phyloP scores from a whole-genome alignment of 2,797 vertebrate species.

The Zenarchopterus dispar region DNA sequence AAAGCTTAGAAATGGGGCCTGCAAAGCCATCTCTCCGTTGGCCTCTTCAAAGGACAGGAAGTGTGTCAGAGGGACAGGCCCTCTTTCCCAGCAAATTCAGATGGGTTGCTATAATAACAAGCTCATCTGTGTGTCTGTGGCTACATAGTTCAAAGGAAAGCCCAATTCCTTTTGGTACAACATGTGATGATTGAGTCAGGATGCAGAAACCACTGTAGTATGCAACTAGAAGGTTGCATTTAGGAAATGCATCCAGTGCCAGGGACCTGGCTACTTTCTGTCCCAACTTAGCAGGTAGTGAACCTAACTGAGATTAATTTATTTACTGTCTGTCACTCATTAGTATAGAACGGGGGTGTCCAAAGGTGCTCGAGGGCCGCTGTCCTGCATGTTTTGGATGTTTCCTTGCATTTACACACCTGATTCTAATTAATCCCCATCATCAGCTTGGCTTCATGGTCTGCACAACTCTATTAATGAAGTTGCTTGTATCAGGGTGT shows the following conservation, averaged over 20 bases:
- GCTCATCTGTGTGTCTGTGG: conserved; percentile 82
- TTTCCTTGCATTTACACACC: too few relatives aligned
- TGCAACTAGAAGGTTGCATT: conserved; percentile 45
- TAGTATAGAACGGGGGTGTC: too few relatives aligned
- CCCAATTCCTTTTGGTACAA: conserved; percentile 74
- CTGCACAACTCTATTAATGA: too few relatives aligned
- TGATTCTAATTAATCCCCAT: too few relatives aligned
- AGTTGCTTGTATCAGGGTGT: too few relatives aligned
- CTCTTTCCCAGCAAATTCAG: conserved; percentile 80
- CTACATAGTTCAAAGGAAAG: conserved; percentile 78
- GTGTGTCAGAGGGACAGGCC: conserved; percentile 85
- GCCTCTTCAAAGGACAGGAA: conserved; percentile 88
- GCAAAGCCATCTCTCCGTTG: conserved; percentile 83
- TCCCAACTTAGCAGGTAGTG: neutral
- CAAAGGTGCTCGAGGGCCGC: too few relatives aligned
- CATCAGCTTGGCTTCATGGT: too few relatives aligned
- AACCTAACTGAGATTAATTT: neutral
- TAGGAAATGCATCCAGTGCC: conserved; percentile 41
- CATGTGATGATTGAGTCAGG: conserved; percentile 76
- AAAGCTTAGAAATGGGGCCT: conserved; percentile 76
- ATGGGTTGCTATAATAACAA: conserved; percentile 80
- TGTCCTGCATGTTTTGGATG: too few relatives aligned
- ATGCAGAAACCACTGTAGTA: conserved; percentile 77
- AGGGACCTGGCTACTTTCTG: neutral
- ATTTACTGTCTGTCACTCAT: too few relatives aligned